Conservation (phyloP, 2,888 invertebrate species). For the Caenorhabditis sulstoni region DNA sequence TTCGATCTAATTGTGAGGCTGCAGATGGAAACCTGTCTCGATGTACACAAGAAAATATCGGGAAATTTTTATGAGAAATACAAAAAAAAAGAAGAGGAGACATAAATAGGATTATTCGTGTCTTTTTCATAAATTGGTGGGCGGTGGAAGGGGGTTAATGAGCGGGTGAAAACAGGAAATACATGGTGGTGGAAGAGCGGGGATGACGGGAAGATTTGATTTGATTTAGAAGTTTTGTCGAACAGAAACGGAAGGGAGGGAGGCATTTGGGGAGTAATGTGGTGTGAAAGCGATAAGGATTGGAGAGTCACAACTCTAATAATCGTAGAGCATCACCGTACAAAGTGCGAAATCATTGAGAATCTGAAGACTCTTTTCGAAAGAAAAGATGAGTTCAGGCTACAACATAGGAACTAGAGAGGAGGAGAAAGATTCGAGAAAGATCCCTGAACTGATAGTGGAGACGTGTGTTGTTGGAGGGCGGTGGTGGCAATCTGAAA, state of each 20-base stretch:
- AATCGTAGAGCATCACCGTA: constrained; percentile 58
- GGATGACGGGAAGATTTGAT: not conserved
- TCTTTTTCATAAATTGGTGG: constrained; percentile 20
- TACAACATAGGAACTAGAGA: constrained; percentile 2
- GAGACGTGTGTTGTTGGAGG: constrained; percentile 6
- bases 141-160: constrained; percentile 3
- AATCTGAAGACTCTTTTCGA: constrained; percentile 44
- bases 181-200: constrained; percentile 16
- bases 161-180: constrained; percentile 31
- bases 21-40: not conserved
- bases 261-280: not conserved
- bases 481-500: constrained; percentile 45
- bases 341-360: constrained; percentile 58
- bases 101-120: not conserved
- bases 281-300: not conserved
- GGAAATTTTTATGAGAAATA: not conserved
- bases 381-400: not conserved
- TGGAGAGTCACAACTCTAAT: constrained; percentile 41
- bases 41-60: not conserved
- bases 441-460: constrained; percentile 53
- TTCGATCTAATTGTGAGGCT: not conserved
- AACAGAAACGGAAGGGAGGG: no score
- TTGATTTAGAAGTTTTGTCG: no score
- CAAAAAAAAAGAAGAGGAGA: not conserved
- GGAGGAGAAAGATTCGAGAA: constrained; percentile 14